Conservation (phyloP, 2,888 invertebrate genomes). For the Caenorhabditis zanzibari region DNA sequence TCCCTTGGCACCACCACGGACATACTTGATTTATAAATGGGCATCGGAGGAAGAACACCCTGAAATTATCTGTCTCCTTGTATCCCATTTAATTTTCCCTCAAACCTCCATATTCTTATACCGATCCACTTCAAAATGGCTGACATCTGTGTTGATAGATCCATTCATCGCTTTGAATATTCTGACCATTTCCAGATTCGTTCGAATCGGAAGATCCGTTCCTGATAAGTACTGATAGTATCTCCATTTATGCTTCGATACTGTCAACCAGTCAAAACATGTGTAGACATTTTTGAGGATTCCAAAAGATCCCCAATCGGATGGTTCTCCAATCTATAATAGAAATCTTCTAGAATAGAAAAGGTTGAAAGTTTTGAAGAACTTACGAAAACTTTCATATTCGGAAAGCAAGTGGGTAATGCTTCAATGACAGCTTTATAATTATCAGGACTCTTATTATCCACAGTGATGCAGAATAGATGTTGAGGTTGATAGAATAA, state of each 20-base stretch:
- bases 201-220: slow-evolving; percentile 70
- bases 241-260: slow-evolving; percentile 54
- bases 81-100: not conserved
- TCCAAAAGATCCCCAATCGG: slow-evolving; percentile 67
- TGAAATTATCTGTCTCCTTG: not conserved
- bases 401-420: slow-evolving; percentile 62
- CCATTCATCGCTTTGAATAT: slow-evolving; percentile 73
- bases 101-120: slow-evolving; percentile 69
- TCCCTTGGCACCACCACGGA: slow-evolving; percentile 70
- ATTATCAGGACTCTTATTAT: slow-evolving; percentile 44
- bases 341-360: not conserved
- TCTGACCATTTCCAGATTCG: slow-evolving; percentile 73
- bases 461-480: slow-evolving; percentile 67
- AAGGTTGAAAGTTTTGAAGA: not conserved
- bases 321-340: slow-evolving; percentile 61
- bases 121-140: slow-evolving; percentile 64
- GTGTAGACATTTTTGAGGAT: slow-evolving; percentile 65
- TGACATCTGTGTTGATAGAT: slow-evolving; percentile 72
- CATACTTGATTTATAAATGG: slow-evolving; percentile 74
- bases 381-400: slow-evolving; percentile 67
- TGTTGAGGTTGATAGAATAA: slow-evolving; percentile 71
- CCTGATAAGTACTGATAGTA: slow-evolving; percentile 72
- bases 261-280: slow-evolving; percentile 57
- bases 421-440: slow-evolving; percentile 51
- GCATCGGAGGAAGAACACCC: slow-evolving; percentile 70